Evolutionary conservation across 2,888 invertebrate genomes (phyloP).

Genomic region (Ctena decussata): DNA sequence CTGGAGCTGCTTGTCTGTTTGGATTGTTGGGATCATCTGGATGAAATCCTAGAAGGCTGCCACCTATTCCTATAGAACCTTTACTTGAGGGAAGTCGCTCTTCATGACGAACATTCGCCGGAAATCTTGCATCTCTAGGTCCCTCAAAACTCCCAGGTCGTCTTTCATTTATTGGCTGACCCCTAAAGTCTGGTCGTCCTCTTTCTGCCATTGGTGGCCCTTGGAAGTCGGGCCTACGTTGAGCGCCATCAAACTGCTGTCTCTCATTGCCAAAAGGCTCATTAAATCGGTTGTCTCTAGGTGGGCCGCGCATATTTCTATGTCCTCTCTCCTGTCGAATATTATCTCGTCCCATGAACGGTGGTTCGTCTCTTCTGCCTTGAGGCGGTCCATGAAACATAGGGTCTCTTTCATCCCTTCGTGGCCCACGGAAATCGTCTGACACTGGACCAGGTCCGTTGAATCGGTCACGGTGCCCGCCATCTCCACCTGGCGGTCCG

Average conservation of each 20-base stretch:
- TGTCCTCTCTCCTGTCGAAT: neutral
- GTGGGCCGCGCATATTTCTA: neutral
- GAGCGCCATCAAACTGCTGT: neutral
- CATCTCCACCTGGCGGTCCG: neutral
- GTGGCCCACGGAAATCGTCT: neutral
- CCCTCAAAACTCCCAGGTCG: conserved; percentile 4
- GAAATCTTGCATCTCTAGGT: neutral
- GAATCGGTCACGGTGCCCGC: neutral
- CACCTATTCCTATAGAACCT: neutral
- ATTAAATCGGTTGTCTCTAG: neutral
- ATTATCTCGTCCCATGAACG: neutral
- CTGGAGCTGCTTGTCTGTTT: neutral
- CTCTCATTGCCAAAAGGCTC: neutral
- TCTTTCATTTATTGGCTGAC: neutral
- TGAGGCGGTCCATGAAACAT: neutral
- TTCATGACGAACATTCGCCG: neutral
- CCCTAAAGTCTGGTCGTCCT: neutral
- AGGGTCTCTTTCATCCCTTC: neutral
- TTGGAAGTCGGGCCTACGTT: neutral
- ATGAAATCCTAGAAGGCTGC: neutral
- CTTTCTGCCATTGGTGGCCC: neutral
- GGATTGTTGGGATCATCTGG: neutral
- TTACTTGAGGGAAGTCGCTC: neutral
- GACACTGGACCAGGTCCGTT: neutral
- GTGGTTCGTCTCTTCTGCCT: neutral